phyloP scores from a whole-genome alignment of 2,113 vertebrate species.

The Heterochromis multidens region DNA sequence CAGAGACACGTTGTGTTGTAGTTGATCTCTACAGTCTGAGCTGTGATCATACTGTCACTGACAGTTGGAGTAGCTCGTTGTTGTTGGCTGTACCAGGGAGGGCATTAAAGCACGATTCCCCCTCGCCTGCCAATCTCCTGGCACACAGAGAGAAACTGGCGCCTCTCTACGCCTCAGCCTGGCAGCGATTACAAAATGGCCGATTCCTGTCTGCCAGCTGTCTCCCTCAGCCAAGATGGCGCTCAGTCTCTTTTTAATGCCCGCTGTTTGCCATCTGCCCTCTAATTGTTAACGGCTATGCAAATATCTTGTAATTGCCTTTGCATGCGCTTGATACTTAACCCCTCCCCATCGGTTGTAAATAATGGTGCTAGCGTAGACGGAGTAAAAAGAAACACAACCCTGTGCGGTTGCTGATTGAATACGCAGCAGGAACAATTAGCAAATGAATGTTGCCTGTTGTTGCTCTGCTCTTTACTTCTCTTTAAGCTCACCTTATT shows the following conservation, averaged over 20 bases:
- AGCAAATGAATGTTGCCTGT: conserved; percentile 51
- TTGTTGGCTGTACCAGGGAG: conserved; percentile 50
- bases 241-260: conserved; percentile 66
- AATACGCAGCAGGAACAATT: conserved; percentile 65
- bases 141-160: conserved; percentile 58
- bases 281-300: conserved; percentile 78
- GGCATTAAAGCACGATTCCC: conserved; percentile 49
- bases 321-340: conserved; percentile 74
- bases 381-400: conserved; percentile 14
- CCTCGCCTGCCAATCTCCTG: conserved; percentile 63
- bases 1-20: background rate
- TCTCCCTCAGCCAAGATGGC: conserved; percentile 79
- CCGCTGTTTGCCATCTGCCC: conserved; percentile 79
- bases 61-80: conserved; percentile 41
- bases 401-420: conserved; percentile 35
- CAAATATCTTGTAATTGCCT: conserved; percentile 84
- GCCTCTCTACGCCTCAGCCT: conserved; percentile 57
- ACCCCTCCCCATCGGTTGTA: conserved; percentile 46
- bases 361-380: conserved; percentile 49
- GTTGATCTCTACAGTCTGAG: conserved; percentile 40
- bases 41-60: conserved; percentile 55
- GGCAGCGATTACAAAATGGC: conserved; percentile 80
- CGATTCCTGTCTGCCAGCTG: conserved; percentile 75
- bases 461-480: conserved; percentile 36
- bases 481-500: conserved; percentile 60